Percentiles rank a stretch among this genome's conserved stretches.
phyloP scores from a whole-genome alignment of 64 coral and sea anemone species.

The Trachythela sp. region DNA sequence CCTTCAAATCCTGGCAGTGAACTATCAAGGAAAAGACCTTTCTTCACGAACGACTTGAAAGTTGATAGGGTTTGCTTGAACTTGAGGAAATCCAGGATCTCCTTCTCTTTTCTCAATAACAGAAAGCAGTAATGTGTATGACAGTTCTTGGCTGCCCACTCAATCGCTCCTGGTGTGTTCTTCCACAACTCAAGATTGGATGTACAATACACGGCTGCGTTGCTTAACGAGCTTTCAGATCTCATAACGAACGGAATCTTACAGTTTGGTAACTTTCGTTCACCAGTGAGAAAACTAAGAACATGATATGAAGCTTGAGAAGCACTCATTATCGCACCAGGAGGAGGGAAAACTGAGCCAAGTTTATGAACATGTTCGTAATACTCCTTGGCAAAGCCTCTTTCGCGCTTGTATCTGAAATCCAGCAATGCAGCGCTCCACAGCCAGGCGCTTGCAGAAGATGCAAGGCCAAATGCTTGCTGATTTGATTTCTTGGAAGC shows the following conservation, averaged over 20 bases:
- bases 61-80: conserved; percentile 18
- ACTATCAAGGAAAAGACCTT: conserved; percentile 66
- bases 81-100: conserved; percentile 28
- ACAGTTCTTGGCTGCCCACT: conserved; percentile 66
- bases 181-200: conserved; percentile 76
- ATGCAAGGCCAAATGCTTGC: conserved; percentile 63
- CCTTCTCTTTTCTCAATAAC: conserved; percentile 55
- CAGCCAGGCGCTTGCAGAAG: conserved; percentile 61
- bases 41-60: conserved; percentile 43
- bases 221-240: conserved; percentile 52
- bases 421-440: conserved; percentile 70
- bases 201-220: conserved; percentile 61
- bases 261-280: conserved; percentile 59
- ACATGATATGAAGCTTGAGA: conserved; percentile 59
- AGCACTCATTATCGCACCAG: conserved; percentile 67
- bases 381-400: conserved; percentile 68
- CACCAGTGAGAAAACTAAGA: conserved; percentile 59
- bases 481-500: conserved; percentile 62
- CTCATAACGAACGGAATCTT: conserved; percentile 57
- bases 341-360: conserved; percentile 11
- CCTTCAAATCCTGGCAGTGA: conserved; percentile 16
- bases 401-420: conserved; percentile 53
- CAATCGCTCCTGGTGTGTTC: conserved; percentile 65
- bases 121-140: conserved; percentile 56
- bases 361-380: conserved; percentile 25